Conservation (phyloP, 2,888 invertebrate species). For the Zygaena filipendulae region DNA sequence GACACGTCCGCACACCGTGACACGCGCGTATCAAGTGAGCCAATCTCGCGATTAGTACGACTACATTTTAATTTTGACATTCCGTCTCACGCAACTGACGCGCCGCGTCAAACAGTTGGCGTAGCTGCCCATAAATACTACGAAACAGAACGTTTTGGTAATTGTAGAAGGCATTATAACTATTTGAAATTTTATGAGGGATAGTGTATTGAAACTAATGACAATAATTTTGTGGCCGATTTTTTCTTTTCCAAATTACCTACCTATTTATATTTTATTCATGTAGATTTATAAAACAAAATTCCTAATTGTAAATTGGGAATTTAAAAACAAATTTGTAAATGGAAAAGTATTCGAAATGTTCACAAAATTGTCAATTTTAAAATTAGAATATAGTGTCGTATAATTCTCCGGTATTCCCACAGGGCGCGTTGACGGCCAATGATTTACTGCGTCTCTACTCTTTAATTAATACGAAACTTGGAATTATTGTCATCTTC, state of each 20-base stretch:
- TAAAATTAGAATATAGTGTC: slow-evolving; percentile 66
- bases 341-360: slow-evolving; percentile 56
- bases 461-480: slow-evolving; percentile 58
- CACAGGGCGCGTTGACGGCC: slow-evolving; percentile 63
- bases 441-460: slow-evolving; percentile 59
- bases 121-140: slow-evolving; percentile 28
- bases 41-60: slow-evolving; percentile 44
- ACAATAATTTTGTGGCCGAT: too few species aligned
- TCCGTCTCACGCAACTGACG: slow-evolving; percentile 53
- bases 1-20: slow-evolving; percentile 27
- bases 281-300: too few species aligned
- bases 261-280: too few species aligned
- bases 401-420: slow-evolving; percentile 64
- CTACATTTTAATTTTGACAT: slow-evolving; percentile 31
- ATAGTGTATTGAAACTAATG: too few species aligned
- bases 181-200: too few species aligned
- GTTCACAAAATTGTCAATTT: slow-evolving; percentile 63
- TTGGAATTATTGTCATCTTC: slow-evolving; percentile 31
- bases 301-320: too few species aligned
- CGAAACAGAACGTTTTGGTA: slow-evolving; percentile 20
- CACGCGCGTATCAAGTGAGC: slow-evolving; percentile 38
- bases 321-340: too few species aligned
- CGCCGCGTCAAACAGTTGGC: slow-evolving; percentile 48
- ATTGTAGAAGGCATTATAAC: slow-evolving; percentile 17
- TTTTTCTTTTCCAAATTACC: too few species aligned